These are phyloP conservation scores for Neopelma chrysocephalum DNA, from an alignment of 2,797 vertebrate species.

Conservation along the genomic window DNA sequence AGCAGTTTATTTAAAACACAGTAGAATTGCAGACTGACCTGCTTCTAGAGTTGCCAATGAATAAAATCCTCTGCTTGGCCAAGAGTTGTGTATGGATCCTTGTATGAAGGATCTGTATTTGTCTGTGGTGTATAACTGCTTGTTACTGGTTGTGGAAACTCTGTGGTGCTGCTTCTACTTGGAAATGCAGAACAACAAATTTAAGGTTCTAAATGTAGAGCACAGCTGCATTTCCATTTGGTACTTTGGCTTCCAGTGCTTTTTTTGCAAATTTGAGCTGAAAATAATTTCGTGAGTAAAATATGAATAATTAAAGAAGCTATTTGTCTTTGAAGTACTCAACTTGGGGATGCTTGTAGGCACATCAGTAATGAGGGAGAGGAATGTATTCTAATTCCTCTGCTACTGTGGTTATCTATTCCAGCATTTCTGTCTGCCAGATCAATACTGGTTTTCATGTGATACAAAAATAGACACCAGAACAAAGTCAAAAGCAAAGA, in stretches of 20 bases:
- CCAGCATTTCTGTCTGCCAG: not conserved
- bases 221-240: not conserved
- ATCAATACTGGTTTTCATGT: conserved; percentile 12
- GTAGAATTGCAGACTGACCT: not conserved
- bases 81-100: not conserved
- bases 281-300: not conserved
- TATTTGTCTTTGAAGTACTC: conserved; percentile 40
- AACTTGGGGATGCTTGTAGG: not conserved
- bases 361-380: conserved; percentile 1
- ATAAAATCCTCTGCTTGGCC: not conserved
- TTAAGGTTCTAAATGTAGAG: conserved; percentile 9
- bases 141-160: not conserved
- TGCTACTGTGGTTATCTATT: not conserved
- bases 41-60: not conserved
- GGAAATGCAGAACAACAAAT: not conserved
- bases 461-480: conserved; percentile 14
- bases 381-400: conserved; percentile 1
- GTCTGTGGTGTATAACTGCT: not conserved
- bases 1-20: not conserved
- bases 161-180: not conserved
- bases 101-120: not conserved
- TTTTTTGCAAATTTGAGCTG: not conserved
- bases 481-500: conserved; percentile 16
- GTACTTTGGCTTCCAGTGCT: not conserved
- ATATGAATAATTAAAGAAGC: conserved; percentile 40